Evolutionary conservation across 2,888 invertebrate genomes (phyloP), one percentile per base, ranked within the genome.

Genomic region (Balanococcus diminutus): DNA sequence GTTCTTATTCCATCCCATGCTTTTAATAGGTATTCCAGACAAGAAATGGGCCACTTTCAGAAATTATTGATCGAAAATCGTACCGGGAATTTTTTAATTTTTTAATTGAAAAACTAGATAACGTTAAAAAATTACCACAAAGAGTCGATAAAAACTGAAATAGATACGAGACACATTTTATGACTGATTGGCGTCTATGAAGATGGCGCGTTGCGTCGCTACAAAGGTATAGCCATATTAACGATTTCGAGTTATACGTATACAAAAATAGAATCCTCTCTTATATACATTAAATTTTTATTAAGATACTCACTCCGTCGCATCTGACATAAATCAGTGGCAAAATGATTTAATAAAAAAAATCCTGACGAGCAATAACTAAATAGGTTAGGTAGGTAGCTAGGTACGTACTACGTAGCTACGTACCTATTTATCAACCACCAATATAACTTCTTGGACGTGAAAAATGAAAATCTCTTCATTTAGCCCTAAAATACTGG

Each of bases 81-180:
- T 56, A 56, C 8, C 56, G 8, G 1, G 8, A 56, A 56, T 56
- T 56, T 22, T 22, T 72, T 72, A 72, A 72, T 72, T 31, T 72
- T 22, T 72, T 72, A 72, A 72, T 72, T 72, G 72, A 14, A 72
- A 28, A 72, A 22, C 72, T 5, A 31, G 14, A 16, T 31, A 28
- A 31, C 72, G 72, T 56, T 56, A 56, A 31, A 72, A 72, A 72
- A 16, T 31, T 31, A 72, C 72, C 72, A 16, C 2, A 16, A 28
- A 28, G 31, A 56, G 72, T 31, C 72, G 4, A 56, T 72, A 61
- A 4, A 61, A 61, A 72, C 6, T 31, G 72, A 72, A 72, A 72
- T 56, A 22, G 16, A 31, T 28, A 72, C 72, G 61, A 72, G 72
- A 72, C 72, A 31, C 72, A 72, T 72, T 72, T 72, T 72, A 72